Base-by-base conservation (phyloP, 2,888 invertebrate species). In the Chrysotoxum bicinctum region DNA sequence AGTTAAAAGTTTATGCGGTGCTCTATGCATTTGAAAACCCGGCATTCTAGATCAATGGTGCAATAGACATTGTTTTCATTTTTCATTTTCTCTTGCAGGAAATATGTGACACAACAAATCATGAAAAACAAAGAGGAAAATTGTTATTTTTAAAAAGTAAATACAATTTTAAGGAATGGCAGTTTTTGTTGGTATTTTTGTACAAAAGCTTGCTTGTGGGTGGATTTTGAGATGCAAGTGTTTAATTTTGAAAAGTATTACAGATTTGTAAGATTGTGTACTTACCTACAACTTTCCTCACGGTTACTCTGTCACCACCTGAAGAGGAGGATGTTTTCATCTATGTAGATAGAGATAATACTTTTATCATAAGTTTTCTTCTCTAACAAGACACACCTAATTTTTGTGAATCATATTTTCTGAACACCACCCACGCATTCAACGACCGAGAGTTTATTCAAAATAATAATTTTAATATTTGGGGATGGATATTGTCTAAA, bases 41-140 rank as follows among this genome's bases (percentile, higher is more conserved):
- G 66, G 75, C 70, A 76, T 79, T 84, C 66, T 83, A 72, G 84
- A 70, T 80, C 80, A 84, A 52, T 84, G 52, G 80, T 84, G 80
- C 84, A 84, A 48, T 72, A 52, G 54, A 56, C 40, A 50, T 60
- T 43, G 50, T 32, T 62, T 19, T 35, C 58, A 32, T 48, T 35
- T 32, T 69, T 43, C 3, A 7, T 62, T n/a, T 26, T 50, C 70
- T 45, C 64, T 48, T 16, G 48, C 12, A 50, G 19, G 40, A 52
- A 54, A 73, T 68, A 43, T 68, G 54, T 70, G 73, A 69, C 69
- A 74, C 56, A 77, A 62, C 66, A 72, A 76, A 72, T 73, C 66
- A 73, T 35, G 50, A 76, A 54, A 54, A 30, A 54, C 52, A 32
- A 45, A 72, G 40, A 58, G 14, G 45, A 30, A 62, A 52, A 52